These are phyloP conservation scores for Micrastur ruficollis DNA, from an alignment of 2,797 vertebrate species.

Conservation along the genomic window DNA sequence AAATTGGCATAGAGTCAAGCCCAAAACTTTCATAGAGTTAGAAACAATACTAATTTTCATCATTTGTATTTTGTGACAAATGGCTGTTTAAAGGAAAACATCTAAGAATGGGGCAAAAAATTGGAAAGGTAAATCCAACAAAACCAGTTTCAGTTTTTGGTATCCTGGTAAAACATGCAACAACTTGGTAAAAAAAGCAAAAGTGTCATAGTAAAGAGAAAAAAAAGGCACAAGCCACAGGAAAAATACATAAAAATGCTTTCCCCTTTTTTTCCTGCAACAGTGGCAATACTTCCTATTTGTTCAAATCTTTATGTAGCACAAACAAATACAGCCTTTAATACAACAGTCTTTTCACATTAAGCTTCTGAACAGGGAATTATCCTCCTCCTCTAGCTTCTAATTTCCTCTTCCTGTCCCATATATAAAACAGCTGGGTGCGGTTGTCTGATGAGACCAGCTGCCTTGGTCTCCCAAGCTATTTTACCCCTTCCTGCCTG, in stretches of 20 bases:
- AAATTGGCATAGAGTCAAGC: neutral
- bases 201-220: neutral
- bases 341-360: conserved; percentile 41
- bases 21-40: neutral
- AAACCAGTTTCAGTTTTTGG: neutral
- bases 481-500: conserved; percentile 40
- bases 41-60: neutral
- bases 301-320: neutral
- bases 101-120: neutral
- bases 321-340: conserved; percentile 5
- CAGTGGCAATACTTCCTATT: neutral
- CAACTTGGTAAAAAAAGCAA: neutral
- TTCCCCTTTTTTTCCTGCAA: neutral
- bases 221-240: neutral
- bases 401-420: conserved; percentile 63
- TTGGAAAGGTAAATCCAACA: neutral
- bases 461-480: conserved; percentile 9
- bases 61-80: neutral
- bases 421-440: conserved; percentile 65
- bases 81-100: neutral
- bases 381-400: conserved; percentile 45
- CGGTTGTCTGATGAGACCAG: conserved; percentile 48
- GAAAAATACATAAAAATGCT: neutral
- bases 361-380: conserved; percentile 45
- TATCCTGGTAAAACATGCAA: neutral